Evolutionary conservation across 2,113 vertebrate species (phyloP).

Genomic region (Malurus melanocephalus): DNA sequence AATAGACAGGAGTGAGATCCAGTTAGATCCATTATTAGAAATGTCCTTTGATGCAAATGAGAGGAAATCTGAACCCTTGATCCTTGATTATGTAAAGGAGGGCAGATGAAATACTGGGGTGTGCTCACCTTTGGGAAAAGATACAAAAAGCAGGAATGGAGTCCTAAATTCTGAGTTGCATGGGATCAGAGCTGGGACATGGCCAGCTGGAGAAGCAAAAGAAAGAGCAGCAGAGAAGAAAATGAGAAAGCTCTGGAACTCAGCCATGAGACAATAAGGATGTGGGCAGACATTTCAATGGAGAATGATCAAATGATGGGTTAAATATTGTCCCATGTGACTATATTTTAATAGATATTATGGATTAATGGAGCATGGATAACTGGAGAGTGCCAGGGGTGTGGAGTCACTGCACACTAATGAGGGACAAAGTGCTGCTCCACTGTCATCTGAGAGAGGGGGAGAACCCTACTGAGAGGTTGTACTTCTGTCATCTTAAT

Average conservation of each 20-base stretch:
- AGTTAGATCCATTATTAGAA: background rate
- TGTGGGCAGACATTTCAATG: background rate
- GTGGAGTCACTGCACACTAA: background rate
- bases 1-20: background rate
- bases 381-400: background rate
- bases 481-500: background rate
- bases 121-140: background rate
- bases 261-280: background rate
- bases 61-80: background rate
- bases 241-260: background rate
- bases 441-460: background rate
- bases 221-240: background rate
- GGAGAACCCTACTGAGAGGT: background rate
- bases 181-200: background rate
- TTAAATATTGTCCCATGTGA: background rate
- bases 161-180: background rate
- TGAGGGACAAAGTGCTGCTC: background rate
- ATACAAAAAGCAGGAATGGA: background rate
- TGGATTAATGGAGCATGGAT: background rate
- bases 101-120: background rate
- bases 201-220: background rate
- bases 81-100: background rate
- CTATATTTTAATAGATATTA: background rate
- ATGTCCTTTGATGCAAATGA: background rate
- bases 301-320: background rate